Evolutionary conservation across 2,888 invertebrate genomes (phyloP).

Genomic region (Agrotis segetum): DNA sequence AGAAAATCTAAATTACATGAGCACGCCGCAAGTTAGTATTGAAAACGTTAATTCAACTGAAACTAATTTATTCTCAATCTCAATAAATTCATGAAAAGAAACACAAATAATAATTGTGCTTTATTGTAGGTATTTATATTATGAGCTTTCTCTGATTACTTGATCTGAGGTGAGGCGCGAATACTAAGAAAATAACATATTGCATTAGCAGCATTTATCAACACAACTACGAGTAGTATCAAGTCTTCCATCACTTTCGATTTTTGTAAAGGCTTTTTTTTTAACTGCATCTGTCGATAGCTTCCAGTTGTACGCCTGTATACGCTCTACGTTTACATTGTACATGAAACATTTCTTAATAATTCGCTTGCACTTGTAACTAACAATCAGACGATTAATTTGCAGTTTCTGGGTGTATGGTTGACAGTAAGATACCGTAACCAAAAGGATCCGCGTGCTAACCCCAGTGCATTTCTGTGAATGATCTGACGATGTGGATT

Average conservation of each 20-base stretch:
- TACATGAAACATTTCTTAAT: conserved; percentile 25
- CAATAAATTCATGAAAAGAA: no score
- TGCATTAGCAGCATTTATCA: background rate
- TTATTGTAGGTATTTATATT: no score
- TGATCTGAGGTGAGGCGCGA: background rate
- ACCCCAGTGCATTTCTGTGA: conserved; percentile 99
- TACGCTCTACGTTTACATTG: conserved; percentile 21
- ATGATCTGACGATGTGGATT: conserved; percentile 87
- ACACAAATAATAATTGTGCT: no score
- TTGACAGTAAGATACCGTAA: conserved; percentile 99
- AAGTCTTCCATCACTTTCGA: background rate
- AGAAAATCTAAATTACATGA: background rate
- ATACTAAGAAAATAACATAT: background rate
- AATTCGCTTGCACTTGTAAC: conserved; percentile 76
- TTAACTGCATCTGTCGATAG: no score
- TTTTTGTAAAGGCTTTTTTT: background rate
- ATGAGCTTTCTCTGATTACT: no score
- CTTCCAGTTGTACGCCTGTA: conserved; percentile 9
- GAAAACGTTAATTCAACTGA: no score
- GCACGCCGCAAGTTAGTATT: no score
- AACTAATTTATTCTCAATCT: no score
- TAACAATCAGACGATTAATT: conserved; percentile 84
- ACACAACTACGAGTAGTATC: background rate
- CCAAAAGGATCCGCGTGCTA: conserved; percentile 99
- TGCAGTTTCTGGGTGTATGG: conserved; percentile 99